Evolutionary conservation across 2,113 vertebrate species (phyloP).

Genomic region (Pangasianodon gigas): DNA sequence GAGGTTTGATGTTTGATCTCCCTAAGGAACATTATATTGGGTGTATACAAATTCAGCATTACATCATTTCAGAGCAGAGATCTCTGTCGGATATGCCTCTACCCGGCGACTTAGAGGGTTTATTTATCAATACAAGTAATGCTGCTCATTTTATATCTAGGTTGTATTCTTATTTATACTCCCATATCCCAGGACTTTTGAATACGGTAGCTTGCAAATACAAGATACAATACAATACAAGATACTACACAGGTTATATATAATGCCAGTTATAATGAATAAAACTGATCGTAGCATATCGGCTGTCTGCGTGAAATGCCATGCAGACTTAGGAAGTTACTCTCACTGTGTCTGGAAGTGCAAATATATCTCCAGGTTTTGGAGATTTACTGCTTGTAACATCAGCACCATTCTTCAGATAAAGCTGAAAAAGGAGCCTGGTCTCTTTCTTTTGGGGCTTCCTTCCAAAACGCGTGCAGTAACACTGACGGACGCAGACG

Average conservation of each 20-base stretch:
- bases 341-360: too few species aligned
- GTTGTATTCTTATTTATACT: neutral
- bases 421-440: too few species aligned
- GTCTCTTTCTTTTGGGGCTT: too few species aligned
- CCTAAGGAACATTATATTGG: neutral
- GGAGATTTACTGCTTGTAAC: too few species aligned
- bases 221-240: neutral
- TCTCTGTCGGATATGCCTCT: too few species aligned
- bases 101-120: neutral
- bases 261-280: neutral
- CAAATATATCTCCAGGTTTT: too few species aligned
- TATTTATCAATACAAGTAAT: neutral
- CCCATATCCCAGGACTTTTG: neutral
- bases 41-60: neutral
- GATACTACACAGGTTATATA: neutral
- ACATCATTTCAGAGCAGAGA: neutral
- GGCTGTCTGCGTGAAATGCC: too few species aligned
- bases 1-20: neutral
- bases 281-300: neutral
- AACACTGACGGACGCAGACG: too few species aligned
- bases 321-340: too few species aligned
- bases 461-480: too few species aligned
- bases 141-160: neutral
- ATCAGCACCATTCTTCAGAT: too few species aligned
- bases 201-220: neutral